Evolutionary conservation across 2,797 vertebrate species (phyloP).

Genomic region (Sebastolobus alascanus): DNA sequence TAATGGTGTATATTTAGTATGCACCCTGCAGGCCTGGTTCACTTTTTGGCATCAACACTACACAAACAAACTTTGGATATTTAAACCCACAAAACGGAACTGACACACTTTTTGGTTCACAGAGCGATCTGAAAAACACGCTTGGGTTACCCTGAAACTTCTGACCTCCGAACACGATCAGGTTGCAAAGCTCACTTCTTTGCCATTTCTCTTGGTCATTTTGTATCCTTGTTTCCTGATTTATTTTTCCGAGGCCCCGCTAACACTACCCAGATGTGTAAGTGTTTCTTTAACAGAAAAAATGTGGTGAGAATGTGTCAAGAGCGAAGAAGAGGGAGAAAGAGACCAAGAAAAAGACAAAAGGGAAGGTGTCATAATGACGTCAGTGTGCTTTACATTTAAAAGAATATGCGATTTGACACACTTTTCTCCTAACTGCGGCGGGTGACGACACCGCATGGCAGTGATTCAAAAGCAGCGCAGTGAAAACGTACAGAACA

Average conservation of each 20-base stretch:
- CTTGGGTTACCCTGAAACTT: constrained; percentile 46
- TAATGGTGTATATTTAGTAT: not conserved
- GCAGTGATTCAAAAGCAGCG: constrained; percentile 50
- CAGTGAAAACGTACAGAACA: constrained; percentile 20
- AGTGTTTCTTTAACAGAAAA: constrained; percentile 59
- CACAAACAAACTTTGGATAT: constrained; percentile 23
- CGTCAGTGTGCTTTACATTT: constrained; percentile 49
- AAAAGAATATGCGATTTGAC: constrained; percentile 57
- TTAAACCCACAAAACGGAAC: constrained; percentile 48
- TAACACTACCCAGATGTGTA: constrained; percentile 77
- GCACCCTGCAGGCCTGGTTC: not conserved
- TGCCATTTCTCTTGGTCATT: constrained; percentile 48
- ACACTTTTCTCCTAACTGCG: constrained; percentile 51
- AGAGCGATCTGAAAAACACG: constrained; percentile 41
- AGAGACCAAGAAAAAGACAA: constrained; percentile 39
- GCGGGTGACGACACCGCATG: constrained; percentile 25
- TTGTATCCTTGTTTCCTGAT: constrained; percentile 68
- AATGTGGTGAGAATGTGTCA: constrained; percentile 52
- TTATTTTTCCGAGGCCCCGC: constrained; percentile 68
- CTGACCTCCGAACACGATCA: constrained; percentile 64
- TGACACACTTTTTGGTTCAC: constrained; percentile 40
- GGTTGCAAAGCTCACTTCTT: constrained; percentile 55
- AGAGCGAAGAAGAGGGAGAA: constrained; percentile 37
- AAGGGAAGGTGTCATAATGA: constrained; percentile 38
- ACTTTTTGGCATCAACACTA: constrained; percentile 9